phyloP scores from a whole-genome alignment of 1,140 invertebrate species.

The Thaumetopoea pityocampa region DNA sequence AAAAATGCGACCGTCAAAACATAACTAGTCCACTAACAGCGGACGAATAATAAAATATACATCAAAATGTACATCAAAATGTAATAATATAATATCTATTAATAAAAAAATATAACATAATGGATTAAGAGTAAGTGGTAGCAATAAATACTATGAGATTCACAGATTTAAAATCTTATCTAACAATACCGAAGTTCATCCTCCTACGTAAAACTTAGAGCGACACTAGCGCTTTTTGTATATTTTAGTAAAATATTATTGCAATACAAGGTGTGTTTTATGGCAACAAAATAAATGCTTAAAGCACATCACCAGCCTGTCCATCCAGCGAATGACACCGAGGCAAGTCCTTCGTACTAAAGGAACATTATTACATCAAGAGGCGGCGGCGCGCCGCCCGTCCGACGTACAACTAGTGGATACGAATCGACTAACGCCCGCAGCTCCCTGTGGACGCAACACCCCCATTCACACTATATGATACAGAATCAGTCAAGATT shows the following conservation, averaged over 20 bases:
- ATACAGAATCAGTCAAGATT: slow-evolving; percentile 72
- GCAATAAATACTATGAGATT: slow-evolving; percentile 76
- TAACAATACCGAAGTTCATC: slow-evolving; percentile 69
- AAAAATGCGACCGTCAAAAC: slow-evolving; percentile 62
- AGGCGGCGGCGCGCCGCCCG: slow-evolving; percentile 39
- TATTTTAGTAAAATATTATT: slow-evolving; percentile 75
- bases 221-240: slow-evolving; percentile 64
- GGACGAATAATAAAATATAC: slow-evolving; percentile 73
- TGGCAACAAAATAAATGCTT: slow-evolving; percentile 77
- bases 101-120: slow-evolving; percentile 73
- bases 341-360: slow-evolving; percentile 68
- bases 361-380: slow-evolving; percentile 69
- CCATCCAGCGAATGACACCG: slow-evolving; percentile 59
- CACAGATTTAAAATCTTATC: slow-evolving; percentile 75
- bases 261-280: slow-evolving; percentile 73
- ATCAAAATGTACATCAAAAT: slow-evolving; percentile 75
- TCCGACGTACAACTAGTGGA: slow-evolving; percentile 59
- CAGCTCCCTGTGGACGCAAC: slow-evolving; percentile 60
- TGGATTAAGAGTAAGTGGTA: slow-evolving; percentile 67
- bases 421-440: slow-evolving; percentile 64
- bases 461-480: slow-evolving; percentile 72
- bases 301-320: slow-evolving; percentile 74
- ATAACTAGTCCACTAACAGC: slow-evolving; percentile 59
- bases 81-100: slow-evolving; percentile 73
- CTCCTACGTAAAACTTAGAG: slow-evolving; percentile 61